phyloP scores from a whole-genome alignment of 2,113 vertebrate species.

The Butorides virescens region DNA sequence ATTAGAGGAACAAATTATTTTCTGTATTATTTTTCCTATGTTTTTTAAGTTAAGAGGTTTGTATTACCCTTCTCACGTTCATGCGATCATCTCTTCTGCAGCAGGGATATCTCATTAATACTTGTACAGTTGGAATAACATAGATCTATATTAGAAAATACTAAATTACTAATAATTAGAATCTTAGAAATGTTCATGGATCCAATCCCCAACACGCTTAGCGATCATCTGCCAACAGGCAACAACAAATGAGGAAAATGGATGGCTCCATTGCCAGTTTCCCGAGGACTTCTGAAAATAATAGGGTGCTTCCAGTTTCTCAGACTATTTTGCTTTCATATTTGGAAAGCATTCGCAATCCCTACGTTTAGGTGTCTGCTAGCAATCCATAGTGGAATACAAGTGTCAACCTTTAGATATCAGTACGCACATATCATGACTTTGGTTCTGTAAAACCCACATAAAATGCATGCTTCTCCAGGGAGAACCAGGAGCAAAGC shows the following conservation, averaged over 20 bases:
- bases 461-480: accelerated
- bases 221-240: neutral
- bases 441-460: neutral
- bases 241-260: neutral
- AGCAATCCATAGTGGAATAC: neutral
- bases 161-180: neutral
- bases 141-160: neutral
- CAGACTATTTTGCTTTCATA: neutral
- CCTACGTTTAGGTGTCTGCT: neutral
- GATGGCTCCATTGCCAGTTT: neutral
- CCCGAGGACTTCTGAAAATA: neutral
- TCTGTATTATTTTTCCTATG: accelerated
- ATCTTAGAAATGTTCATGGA: neutral
- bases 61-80: neutral
- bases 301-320: neutral
- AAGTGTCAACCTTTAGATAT: neutral
- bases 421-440: neutral
- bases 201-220: neutral
- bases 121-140: neutral
- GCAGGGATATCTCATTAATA: neutral
- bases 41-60: neutral
- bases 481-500: neutral
- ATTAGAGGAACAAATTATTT: neutral
- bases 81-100: neutral
- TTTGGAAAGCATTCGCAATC: neutral